These are phyloP conservation scores for Miniopterus natalensis DNA, from an alignment of 2,113 vertebrate species.

Conservation along the genomic window DNA sequence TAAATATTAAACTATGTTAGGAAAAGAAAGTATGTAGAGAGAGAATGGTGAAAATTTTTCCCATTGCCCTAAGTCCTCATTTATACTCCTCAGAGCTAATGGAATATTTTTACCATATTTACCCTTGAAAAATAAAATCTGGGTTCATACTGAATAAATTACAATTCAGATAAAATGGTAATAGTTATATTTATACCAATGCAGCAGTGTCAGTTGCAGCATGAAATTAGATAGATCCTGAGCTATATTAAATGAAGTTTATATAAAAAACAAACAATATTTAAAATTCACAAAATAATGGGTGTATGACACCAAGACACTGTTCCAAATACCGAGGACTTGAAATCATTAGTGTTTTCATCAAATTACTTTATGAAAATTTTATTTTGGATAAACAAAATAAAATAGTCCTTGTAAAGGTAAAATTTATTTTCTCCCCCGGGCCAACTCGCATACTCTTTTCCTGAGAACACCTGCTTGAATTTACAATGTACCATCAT, in stretches of 20 bases:
- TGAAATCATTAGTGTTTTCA: not conserved
- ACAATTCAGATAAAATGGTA: not conserved
- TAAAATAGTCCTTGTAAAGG: not conserved
- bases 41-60: not conserved
- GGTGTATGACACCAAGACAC: not conserved
- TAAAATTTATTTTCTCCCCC: not conserved
- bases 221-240: not conserved
- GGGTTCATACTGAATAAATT: not conserved
- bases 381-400: conserved; percentile 12
- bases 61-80: not conserved
- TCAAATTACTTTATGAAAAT: not conserved
- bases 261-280: not conserved
- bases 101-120: not conserved
- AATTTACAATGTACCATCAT: not conserved
- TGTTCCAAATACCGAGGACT: not conserved
- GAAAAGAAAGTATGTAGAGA: not conserved
- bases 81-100: not conserved
- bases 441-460: no score
- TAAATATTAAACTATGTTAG: not conserved
- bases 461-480: not conserved
- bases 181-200: not conserved
- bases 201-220: not conserved
- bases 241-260: not conserved
- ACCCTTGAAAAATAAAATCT: not conserved
- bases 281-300: not conserved